A percentile compares a stretch with the other conserved stretches of the same genome.
Evolutionary conservation across 2,888 invertebrate genomes (phyloP).

Genomic region (Cantharis flavilabris): DNA sequence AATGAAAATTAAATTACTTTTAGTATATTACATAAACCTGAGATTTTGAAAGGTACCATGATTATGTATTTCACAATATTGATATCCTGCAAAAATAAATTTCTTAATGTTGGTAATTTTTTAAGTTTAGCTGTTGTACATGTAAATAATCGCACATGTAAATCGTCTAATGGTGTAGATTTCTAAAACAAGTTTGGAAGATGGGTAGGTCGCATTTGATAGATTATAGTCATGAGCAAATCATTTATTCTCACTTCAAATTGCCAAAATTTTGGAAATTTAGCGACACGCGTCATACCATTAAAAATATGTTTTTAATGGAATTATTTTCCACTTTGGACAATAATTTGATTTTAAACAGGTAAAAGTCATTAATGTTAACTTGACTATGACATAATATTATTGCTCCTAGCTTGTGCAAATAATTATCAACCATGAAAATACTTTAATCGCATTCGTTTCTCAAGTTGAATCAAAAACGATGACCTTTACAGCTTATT

Average conservation of each 20-base stretch:
- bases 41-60: background rate
- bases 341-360: background rate
- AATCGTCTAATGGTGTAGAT: background rate
- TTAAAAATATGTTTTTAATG: background rate
- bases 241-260: background rate
- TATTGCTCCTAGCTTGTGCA: background rate
- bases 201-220: background rate
- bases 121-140: background rate
- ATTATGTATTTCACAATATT: background rate
- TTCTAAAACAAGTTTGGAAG: background rate
- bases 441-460: background rate
- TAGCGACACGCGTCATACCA: background rate
- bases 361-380: background rate
- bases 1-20: background rate
- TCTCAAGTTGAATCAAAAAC: background rate
- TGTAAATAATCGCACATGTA: background rate
- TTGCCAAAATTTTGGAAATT: background rate
- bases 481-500: background rate
- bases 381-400: background rate
- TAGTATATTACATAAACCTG: background rate
- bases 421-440: background rate
- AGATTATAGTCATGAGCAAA: background rate
- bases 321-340: background rate
- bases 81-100: background rate
- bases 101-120: background rate